Percentiles rank a stretch among this genome's conserved stretches.
Conservation (phyloP, 53 echinoderm and acorn worm genomes). For the Paracentrotus lividus region DNA sequence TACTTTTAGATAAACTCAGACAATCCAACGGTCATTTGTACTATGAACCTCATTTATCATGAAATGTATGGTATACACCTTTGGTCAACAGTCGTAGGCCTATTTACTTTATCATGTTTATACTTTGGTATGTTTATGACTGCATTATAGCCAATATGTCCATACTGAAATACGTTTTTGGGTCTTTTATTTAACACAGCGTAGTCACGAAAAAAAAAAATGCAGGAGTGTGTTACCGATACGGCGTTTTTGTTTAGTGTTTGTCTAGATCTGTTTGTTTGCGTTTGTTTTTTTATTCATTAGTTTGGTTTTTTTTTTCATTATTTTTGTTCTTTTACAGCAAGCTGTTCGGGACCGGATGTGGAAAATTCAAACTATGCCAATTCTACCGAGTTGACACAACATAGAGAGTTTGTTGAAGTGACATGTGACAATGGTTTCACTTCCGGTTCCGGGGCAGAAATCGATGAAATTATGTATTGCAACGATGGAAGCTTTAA, state of each 20-base stretch:
- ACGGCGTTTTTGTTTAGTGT: background rate
- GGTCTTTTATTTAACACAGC: too few species aligned
- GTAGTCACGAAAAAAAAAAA: too few species aligned
- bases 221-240: too few species aligned
- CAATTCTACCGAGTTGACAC: background rate
- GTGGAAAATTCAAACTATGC: slow-evolving; percentile 19
- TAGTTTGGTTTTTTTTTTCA: background rate
- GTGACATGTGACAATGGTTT: slow-evolving; percentile 7
- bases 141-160: too few species aligned
- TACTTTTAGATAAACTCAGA: too few species aligned
- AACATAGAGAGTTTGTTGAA: background rate
- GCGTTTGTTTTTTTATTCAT: background rate
- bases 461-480: background rate
- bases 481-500: slow-evolving; percentile 42
- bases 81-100: too few species aligned
- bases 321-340: background rate
- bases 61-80: too few species aligned
- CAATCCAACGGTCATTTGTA: too few species aligned
- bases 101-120: too few species aligned
- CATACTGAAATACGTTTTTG: too few species aligned
- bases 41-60: too few species aligned
- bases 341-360: slow-evolving; percentile 7
- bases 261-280: background rate
- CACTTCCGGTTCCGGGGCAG: slow-evolving; percentile 56
- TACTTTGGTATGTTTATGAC: too few species aligned